Percentiles rank a stretch among this genome's conserved stretches.
Conservation (phyloP, 2,113 vertebrate species). For the Cinclus mexicanus region DNA sequence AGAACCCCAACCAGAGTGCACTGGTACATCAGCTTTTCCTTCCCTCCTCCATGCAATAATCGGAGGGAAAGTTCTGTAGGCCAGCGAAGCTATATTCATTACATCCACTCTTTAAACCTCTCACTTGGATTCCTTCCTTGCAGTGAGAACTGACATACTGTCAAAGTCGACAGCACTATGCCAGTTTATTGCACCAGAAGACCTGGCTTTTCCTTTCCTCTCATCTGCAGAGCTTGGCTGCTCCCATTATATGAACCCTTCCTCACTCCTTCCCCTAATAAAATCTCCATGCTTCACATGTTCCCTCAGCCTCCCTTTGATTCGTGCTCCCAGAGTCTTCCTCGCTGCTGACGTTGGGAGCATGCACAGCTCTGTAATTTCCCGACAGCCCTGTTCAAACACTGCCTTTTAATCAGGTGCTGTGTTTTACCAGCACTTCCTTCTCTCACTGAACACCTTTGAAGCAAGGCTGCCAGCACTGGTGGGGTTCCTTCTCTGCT, state of each 20-base stretch:
- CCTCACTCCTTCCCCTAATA: slow-evolving; percentile 24
- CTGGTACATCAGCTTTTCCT: background rate
- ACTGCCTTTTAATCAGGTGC: slow-evolving; percentile 36
- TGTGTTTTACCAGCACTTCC: slow-evolving; percentile 41
- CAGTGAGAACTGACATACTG: background rate
- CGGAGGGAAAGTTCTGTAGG: background rate
- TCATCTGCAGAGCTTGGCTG: slow-evolving; percentile 10
- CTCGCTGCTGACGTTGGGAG: background rate
- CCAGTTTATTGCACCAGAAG: background rate
- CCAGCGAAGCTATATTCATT: background rate
- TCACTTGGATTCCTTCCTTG: background rate
- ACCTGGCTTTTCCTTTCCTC: slow-evolving; percentile 9
- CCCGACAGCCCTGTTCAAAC: slow-evolving; percentile 26
- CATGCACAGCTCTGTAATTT: slow-evolving; percentile 36
- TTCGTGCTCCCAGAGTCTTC: slow-evolving; percentile 45
- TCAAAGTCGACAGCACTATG: background rate
- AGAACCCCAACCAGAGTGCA: background rate
- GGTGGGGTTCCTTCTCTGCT: background rate
- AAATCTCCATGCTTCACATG: slow-evolving; percentile 41
- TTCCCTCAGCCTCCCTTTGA: slow-evolving; percentile 42
- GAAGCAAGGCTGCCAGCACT: background rate
- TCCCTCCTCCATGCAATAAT: background rate
- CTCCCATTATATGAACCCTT: background rate
- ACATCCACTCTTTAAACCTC: background rate
- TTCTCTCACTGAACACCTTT: slow-evolving; percentile 11